Percentiles rank a stretch among this genome's conserved stretches.
These are phyloP conservation scores for Nebria ingens DNA, from an alignment of 1,140 invertebrate genomes.

Conservation along the genomic window DNA sequence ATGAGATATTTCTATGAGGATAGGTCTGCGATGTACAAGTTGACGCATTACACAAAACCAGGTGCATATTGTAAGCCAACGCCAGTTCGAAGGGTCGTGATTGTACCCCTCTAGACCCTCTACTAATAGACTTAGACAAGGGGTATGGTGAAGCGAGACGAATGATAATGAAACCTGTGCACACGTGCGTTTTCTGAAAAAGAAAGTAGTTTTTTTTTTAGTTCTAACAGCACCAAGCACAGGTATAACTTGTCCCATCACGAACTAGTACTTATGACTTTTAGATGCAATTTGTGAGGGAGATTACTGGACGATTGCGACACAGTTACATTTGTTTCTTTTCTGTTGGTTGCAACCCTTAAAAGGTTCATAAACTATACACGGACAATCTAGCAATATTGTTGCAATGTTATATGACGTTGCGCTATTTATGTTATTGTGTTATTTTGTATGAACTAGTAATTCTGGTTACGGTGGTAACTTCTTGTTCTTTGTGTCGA, in stretches of 20 bases:
- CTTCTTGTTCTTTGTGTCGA: too few species aligned
- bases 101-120: too few species aligned
- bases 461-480: not conserved
- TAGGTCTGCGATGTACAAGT: too few species aligned
- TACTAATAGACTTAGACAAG: too few species aligned
- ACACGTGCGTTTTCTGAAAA: not conserved
- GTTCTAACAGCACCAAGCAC: not conserved
- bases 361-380: not conserved
- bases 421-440: not conserved
- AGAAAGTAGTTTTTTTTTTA: not conserved
- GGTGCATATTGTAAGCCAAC: too few species aligned
- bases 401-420: not conserved
- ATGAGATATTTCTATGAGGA: too few species aligned
- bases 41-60: too few species aligned
- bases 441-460: not conserved
- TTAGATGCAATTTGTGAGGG: not conserved
- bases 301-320: not conserved
- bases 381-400: not conserved
- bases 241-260: conserved; percentile 2
- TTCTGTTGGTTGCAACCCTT: not conserved
- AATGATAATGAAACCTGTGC: not conserved
- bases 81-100: too few species aligned
- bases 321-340: not conserved
- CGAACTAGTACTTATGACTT: not conserved
- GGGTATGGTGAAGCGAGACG: not conserved